Evolutionary conservation across 2,113 vertebrate genomes (phyloP), one percentile per base, ranked within the genome.

Genomic region (Python bivittatus): DNA sequence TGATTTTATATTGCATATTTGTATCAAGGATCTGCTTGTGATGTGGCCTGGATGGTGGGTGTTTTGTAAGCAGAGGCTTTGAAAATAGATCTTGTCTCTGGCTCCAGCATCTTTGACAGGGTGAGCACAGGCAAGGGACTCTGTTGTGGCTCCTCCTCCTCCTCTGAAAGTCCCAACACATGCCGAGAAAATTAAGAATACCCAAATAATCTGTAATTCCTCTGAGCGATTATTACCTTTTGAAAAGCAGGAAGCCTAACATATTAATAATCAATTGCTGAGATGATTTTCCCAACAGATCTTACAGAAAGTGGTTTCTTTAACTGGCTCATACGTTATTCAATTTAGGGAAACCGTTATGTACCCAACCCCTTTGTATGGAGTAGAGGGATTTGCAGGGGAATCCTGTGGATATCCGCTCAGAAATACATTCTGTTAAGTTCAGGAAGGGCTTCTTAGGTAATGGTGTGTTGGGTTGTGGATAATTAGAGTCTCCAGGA

Each of bases 331-430:
- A 27, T 60, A 54, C 1, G 56, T n/a, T 29, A 52, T 53, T 48
- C 3, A 2, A 33, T 10, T 38, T 20, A 42, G 15, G 23, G 48
- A 72, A 29, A 29, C 52, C 1, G 44, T 11, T 25, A 10, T 88
- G 79, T 84, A 60, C 54, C 91, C 33, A 54, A 22, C 38, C 64
- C 95, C 79, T 58, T 88, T 91, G 91, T 33, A 56, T 84, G 88
- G 89, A 33, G 5, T 93, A 53, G 52, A 4, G n/a, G 17, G 33
- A 56, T 20, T 85, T 90, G 17, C 23, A 11, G 54, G 17, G 22
- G 42, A 90, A 83, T 22, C 33, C 54, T 90, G 10, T 9, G 25
- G 7, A 57, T 44, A 25, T 60, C 72, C 84, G 13, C 52, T 84
- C 54, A 27, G 72, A 56, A 57, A 53, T 23, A 29, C 23, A 23